Percentiles rank a stretch among this genome's conserved stretches.
Evolutionary conservation across 2,888 invertebrate genomes (phyloP).

Genomic region (Zelleria hepariella): DNA sequence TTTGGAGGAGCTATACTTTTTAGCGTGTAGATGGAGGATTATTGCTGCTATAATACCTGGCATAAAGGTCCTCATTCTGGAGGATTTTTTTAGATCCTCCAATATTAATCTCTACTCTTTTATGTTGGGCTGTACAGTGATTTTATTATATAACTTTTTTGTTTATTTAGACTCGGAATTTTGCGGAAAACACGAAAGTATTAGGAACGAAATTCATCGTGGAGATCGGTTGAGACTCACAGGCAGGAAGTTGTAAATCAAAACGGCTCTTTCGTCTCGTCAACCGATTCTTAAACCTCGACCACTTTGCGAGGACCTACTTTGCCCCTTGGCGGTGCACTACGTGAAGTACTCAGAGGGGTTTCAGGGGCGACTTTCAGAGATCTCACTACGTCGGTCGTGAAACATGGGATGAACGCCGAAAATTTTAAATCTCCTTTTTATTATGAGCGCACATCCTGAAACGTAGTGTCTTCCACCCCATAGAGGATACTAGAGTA

Average conservation of each 20-base stretch:
- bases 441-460: conserved; percentile 52
- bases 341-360: conserved; percentile 13
- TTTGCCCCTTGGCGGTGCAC: conserved; percentile 10
- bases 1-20: no score
- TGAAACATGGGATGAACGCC: conserved; percentile 28
- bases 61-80: no score
- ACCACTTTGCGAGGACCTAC: conserved; percentile 30
- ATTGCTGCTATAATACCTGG: no score
- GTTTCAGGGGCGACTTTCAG: conserved; percentile 6
- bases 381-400: conserved; percentile 28
- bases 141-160: no score
- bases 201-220: neutral
- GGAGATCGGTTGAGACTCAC: conserved; percentile 9
- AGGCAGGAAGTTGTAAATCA: conserved; percentile 65
- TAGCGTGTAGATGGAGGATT: no score
- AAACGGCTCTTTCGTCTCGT: conserved; percentile 35
- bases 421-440: conserved; percentile 53
- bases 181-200: no score
- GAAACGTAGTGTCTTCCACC: conserved; percentile 25
- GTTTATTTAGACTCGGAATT: no score
- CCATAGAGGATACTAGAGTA: conserved; percentile 15
- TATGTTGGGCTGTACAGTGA: no score
- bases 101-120: no score
- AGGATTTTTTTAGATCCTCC: no score
- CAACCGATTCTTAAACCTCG: conserved; percentile 32